phyloP scores from a whole-genome alignment of 2,797 vertebrate genomes.

The Hyperoplus lanceolatus region DNA sequence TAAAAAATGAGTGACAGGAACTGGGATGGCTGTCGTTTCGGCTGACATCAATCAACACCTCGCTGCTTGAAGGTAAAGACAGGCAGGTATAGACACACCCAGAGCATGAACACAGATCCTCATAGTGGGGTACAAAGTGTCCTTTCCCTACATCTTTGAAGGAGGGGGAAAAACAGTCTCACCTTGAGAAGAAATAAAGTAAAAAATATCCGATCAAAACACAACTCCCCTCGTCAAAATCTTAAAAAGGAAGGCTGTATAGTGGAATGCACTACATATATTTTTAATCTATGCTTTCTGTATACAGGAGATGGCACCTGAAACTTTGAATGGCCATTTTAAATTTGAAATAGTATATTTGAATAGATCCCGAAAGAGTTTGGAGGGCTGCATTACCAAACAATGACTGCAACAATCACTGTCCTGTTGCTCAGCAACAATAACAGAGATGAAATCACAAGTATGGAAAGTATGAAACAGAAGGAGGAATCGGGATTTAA shows the following conservation, averaged over 20 bases:
- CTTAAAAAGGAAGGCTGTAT: neutral
- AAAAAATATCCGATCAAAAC: neutral
- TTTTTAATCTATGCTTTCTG: neutral
- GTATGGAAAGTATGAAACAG: slow-evolving; percentile 9
- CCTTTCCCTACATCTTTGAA: neutral
- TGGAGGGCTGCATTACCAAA: neutral
- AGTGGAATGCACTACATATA: neutral
- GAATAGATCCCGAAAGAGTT: neutral
- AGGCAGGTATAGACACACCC: slow-evolving; percentile 25
- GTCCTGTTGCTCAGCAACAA: neutral
- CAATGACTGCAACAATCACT: neutral
- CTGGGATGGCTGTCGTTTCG: slow-evolving; percentile 66
- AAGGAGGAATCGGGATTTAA: neutral
- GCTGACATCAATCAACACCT: slow-evolving; percentile 61
- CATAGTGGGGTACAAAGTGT: neutral
- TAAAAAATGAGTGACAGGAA: slow-evolving; percentile 66
- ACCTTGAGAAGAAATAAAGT: too few relatives aligned
- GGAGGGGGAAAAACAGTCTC: too few relatives aligned
- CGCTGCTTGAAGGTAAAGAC: neutral
- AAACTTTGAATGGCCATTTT: neutral
- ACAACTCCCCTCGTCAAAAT: neutral
- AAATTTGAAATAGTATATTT: neutral
- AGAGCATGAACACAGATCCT: slow-evolving; percentile 1
- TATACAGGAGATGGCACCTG: neutral
- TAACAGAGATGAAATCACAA: neutral